Base-by-base conservation (phyloP, 2,113 vertebrate genomes). In the Monopterus albus region DNA sequence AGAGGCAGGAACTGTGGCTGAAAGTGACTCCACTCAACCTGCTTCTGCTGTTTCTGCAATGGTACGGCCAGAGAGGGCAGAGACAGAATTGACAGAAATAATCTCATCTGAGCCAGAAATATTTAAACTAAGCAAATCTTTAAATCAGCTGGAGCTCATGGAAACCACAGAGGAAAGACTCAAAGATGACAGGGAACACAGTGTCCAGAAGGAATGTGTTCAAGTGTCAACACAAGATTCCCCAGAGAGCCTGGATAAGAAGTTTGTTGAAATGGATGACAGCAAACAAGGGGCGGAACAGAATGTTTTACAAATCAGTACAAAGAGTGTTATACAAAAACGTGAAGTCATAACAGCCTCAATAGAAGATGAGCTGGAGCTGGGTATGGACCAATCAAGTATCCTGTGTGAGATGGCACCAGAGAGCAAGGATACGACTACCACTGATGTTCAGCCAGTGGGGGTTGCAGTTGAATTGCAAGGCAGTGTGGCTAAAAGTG, bases 21-120 rank as follows among this genome's bases (percentile, higher is more conserved):
- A 35, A 17, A 40, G 0, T 35, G 50, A 69, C 35, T 35, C n/a
- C 23, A n/a, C 40, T 42, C 72, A 77, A 52, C 21, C 56, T 12
- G 9, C 35, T 12, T 18, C 31, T 26, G 3, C 40, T 1, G 23
- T 11, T 50, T 23, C 35, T 25, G 21, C 64, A 45, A 6, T 0
- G 3, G 21, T 5, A 6, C 26, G 7, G 12, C 7, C 45, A 49
- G 39, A 49, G 23, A 33, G 55, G 35, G 28, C n/a, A 50, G 35
- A 56, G 33, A 40, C 21, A 40, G 53, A 45, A 17, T 5, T 29
- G 21, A 52, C 35, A 29, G 25, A 63, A 79, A 63, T 15, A 28
- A 56, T 21, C 15, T 21, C 13, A 38, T 2, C 61, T 13, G 31
- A 64, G 28, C 7, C 35, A 60, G 42, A 63, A 9, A 15, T 18